Evolutionary conservation across 2,113 vertebrate species (phyloP), one percentile per base, ranked within the genome.

Genomic region (Galemys pyrenaicus): DNA sequence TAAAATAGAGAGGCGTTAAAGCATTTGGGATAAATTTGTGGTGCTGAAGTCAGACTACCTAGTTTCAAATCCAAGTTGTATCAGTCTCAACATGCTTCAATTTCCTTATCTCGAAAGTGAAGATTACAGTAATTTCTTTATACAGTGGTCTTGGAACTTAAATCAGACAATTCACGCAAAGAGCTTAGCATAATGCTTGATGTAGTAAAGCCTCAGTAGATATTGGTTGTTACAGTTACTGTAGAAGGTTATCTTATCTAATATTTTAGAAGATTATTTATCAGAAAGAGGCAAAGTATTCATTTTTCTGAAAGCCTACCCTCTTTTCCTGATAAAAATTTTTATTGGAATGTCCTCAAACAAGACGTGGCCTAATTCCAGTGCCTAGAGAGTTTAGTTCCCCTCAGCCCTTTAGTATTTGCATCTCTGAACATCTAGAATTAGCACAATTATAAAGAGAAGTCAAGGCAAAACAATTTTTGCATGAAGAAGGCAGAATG

Each of bases 401-500:
- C 32, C 62, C 20, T 81, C 49, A 44, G 44, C 41, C 75, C 83
- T 44, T 64, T 35, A 37, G 28, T 68, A n/a, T 83, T 95, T 93
- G 67, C 56, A 92, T 67, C 49, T 75, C 62, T 84, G 89, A 67
- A 8, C 67, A 58, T 93, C 87, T 70, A 56, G 79, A 93, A 94
- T 96, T 84, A 87, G 92, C 44, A 11, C 67, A 95, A 65, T 96
- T 90, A 92, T 70, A 86, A 81, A 56, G 75, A 84, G 92, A 96
- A 97, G 87, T 92, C 95, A 96, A 97, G 95, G 95, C 67, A 95
- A 87, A 95, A 67, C 87, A 2, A 78, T 88, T 35, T 96, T 85
- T 96, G 56, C 94, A 95, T 93, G 87, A 95, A 94, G 83, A 81
- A 92, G 93, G 83, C 95, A 94, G 92, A 90, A 88, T 96, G 81